Conservation (phyloP, 2,888 invertebrate species). For the Aleiodes testaceus region DNA sequence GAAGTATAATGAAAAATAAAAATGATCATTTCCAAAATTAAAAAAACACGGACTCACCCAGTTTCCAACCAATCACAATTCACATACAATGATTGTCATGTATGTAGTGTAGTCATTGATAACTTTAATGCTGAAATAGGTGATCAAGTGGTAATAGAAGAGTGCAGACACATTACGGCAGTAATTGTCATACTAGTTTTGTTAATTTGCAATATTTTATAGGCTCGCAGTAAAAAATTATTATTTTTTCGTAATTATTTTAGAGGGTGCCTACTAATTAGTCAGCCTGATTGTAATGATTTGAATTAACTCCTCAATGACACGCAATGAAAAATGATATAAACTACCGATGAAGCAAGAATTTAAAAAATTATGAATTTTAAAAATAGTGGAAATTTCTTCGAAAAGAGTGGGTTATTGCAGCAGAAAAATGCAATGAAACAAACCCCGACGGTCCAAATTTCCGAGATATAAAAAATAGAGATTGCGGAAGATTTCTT, state of each 20-base stretch:
- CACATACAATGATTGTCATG: not conserved
- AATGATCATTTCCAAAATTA: conserved; percentile 16
- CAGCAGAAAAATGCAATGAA: too few species aligned
- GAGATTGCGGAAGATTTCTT: too few species aligned
- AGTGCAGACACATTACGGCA: conserved; percentile 48
- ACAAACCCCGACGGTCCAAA: too few species aligned
- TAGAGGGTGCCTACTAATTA: conserved; percentile 54
- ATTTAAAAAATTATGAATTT: too few species aligned
- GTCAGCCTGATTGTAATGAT: conserved; percentile 20
- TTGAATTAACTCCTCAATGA: conserved; percentile 1
- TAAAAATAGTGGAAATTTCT: too few species aligned
- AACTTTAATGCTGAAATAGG: conserved; percentile 36
- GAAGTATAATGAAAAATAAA: conserved; percentile 6
- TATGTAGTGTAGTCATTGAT: conserved; percentile 35
- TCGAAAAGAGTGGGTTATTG: too few species aligned
- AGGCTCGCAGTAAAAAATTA: conserved; percentile 41
- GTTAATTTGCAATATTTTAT: conserved; percentile 17
- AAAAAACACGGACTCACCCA: not conserved
- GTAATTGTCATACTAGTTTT: conserved; percentile 37
- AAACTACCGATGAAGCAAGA: too few species aligned
- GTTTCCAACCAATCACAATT: not conserved
- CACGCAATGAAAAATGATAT: too few species aligned
- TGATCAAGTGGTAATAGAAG: conserved; percentile 48
- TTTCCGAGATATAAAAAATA: too few species aligned
- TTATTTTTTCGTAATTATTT: conserved; percentile 7